phyloP scores from a whole-genome alignment of 2,888 invertebrate species.

The Salticus scenicus region DNA sequence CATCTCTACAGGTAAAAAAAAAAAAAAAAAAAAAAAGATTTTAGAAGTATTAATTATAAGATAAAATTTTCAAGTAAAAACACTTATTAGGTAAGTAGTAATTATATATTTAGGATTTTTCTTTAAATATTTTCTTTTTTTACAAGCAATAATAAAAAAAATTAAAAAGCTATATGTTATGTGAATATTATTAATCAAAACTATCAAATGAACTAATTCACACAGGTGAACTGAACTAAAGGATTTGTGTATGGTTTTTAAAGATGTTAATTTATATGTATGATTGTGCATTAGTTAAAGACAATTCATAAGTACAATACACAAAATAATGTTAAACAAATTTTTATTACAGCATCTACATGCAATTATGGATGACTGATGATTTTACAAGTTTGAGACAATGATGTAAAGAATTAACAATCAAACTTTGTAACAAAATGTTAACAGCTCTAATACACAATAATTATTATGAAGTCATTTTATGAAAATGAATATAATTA shows the following conservation, averaged over 20 bases:
- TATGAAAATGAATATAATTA: neutral
- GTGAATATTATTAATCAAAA: too few species aligned
- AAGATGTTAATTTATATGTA: neutral
- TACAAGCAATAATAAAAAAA: neutral
- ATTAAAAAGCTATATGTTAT: neutral
- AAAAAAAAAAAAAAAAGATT: too few species aligned
- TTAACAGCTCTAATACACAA: constrained; percentile 40
- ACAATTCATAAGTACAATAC: constrained; percentile 43
- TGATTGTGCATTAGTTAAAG: constrained; percentile 1
- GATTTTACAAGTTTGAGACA: constrained; percentile 35
- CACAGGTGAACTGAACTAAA: too few species aligned
- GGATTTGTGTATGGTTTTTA: neutral
- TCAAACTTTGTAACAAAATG: constrained; percentile 29
- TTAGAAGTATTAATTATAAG: too few species aligned
- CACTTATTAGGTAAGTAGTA: neutral
- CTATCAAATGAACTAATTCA: too few species aligned
- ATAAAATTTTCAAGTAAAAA: neutral
- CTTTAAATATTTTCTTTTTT: neutral
- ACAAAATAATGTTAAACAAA: constrained; percentile 58
- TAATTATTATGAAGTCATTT: constrained; percentile 14
- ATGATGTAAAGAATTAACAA: constrained; percentile 38
- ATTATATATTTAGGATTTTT: neutral
- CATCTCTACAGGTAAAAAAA: too few species aligned
- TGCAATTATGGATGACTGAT: constrained; percentile 30
- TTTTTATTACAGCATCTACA: constrained; percentile 61